These are phyloP conservation scores for Aplysia californica DNA, from an alignment of 1,140 invertebrate genomes.

Conservation along the genomic window DNA sequence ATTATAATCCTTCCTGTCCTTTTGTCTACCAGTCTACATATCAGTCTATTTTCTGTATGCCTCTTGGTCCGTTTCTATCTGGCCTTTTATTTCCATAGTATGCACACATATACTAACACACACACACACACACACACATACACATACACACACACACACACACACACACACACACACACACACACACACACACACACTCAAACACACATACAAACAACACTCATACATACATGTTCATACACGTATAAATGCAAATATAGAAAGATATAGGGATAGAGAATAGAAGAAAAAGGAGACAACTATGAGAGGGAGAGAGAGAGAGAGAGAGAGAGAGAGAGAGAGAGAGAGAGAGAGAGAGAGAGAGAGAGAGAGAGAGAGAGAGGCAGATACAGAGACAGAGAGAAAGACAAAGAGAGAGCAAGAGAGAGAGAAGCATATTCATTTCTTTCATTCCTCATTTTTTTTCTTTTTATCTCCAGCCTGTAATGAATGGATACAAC, in stretches of 20 bases:
- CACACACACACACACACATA: too few relatives aligned
- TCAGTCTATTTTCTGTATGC: too few relatives aligned
- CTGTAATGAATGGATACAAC: too few relatives aligned
- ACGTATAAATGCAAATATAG: not conserved
- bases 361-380: not conserved
- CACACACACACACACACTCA: not conserved
- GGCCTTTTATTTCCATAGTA: too few relatives aligned
- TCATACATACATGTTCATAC: not conserved
- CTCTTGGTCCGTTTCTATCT: too few relatives aligned
- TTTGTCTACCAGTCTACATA: too few relatives aligned
- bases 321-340: not conserved
- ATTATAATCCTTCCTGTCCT: too few relatives aligned
- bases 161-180: too few relatives aligned
- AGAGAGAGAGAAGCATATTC: not conserved
- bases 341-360: not conserved
- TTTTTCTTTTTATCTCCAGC: not conserved
- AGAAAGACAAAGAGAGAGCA: not conserved
- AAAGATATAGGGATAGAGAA: not conserved
- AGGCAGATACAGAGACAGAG: not conserved
- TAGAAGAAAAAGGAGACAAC: not conserved
- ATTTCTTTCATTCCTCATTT: not conserved
- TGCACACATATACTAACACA: too few relatives aligned
- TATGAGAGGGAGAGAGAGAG: not conserved
- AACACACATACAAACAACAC: not conserved
- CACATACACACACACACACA: too few relatives aligned